A percentile compares a stretch with the other conserved stretches of the same genome.
These are phyloP conservation scores for Epinotia nisella DNA, from an alignment of 2,888 invertebrate genomes.

Conservation along the genomic window DNA sequence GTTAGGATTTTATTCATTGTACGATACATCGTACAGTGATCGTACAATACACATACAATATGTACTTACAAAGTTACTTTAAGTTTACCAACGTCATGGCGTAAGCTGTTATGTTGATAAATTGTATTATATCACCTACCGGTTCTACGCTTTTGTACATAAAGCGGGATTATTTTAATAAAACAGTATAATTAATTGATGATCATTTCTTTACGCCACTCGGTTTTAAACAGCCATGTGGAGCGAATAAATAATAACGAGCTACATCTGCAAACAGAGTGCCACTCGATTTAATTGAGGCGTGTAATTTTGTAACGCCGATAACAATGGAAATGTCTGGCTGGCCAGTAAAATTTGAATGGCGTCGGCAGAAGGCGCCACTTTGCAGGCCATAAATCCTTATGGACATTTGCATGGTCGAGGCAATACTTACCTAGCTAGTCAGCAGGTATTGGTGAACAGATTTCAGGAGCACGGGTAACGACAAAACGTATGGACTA, in stretches of 20 bases:
- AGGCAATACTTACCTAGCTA: background rate
- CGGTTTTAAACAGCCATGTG: background rate
- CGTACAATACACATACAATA: too few species aligned
- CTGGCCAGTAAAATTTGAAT: constrained; percentile 32
- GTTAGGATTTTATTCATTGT: too few species aligned
- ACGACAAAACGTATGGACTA: background rate
- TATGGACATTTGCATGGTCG: constrained; percentile 29
- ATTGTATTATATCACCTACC: too few species aligned
- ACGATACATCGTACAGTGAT: too few species aligned
- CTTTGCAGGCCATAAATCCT: constrained; percentile 25
- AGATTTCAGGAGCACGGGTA: constrained; percentile 2
- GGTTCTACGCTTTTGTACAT: too few species aligned
- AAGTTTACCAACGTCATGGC: too few species aligned
- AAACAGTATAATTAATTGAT: background rate
- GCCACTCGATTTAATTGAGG: constrained; percentile 32
- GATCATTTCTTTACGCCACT: background rate
- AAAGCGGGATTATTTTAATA: too few species aligned
- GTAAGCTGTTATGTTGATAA: too few species aligned
- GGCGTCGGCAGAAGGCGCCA: constrained; percentile 22
- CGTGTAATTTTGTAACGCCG: constrained; percentile 35
- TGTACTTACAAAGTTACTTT: too few species aligned
- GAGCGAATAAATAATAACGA: constrained; percentile 19
- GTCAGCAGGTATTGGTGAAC: background rate
- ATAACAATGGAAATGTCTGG: constrained; percentile 33
- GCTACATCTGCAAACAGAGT: constrained; percentile 15